Percentiles rank a stretch among this genome's conserved stretches.
Conservation (phyloP, 2,113 vertebrate genomes). For the Trichechus manatus region DNA sequence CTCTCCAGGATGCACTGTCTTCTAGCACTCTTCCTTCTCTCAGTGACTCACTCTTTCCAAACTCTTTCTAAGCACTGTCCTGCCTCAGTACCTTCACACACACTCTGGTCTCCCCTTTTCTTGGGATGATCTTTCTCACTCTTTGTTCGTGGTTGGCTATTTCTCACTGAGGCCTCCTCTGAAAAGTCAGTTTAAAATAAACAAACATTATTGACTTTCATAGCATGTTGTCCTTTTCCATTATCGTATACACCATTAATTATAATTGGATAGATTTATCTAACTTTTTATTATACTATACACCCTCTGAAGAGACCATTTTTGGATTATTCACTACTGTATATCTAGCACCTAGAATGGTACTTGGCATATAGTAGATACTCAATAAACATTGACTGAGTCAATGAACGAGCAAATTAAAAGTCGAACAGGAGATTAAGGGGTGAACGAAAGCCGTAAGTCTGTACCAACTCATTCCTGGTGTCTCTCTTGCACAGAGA, state of each 20-base stretch:
- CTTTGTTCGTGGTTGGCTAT: neutral
- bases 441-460: neutral
- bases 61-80: neutral
- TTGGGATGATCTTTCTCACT: neutral
- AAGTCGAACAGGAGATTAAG: neutral
- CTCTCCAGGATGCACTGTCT: accelerated
- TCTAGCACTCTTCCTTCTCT: neutral
- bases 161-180: neutral
- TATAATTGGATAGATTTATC: neutral
- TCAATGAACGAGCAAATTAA: neutral
- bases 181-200: neutral
- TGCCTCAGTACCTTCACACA: neutral
- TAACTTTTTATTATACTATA: neutral
- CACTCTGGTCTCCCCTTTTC: accelerated
- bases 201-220: neutral
- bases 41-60: accelerated
- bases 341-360: neutral
- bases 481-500: neutral
- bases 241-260: neutral
- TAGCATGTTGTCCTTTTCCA: neutral
- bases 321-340: too few relatives aligned
- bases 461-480: neutral
- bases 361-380: neutral
- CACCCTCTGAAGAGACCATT: neutral
- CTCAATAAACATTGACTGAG: neutral